Percentiles rank a stretch among this genome's conserved stretches.
Evolutionary conservation across 2,113 vertebrate species (phyloP).

Genomic region (Chinchilla lanigera): DNA sequence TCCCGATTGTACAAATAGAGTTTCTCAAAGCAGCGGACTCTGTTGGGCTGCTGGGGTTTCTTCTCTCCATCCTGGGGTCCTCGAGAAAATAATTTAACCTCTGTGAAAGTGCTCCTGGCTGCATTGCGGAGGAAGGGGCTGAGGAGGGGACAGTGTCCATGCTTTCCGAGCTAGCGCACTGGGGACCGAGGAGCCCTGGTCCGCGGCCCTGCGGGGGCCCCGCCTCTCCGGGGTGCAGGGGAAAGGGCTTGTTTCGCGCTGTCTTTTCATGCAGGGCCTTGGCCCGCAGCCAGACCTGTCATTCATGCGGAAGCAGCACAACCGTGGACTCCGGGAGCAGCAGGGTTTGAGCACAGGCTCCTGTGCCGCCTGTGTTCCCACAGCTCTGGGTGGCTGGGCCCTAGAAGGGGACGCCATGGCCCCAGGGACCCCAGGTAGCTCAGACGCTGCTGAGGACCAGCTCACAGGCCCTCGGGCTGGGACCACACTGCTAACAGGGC

Average conservation of each 20-base stretch:
- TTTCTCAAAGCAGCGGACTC: conserved; percentile 68
- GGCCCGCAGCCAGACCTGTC: neutral
- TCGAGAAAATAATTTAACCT: conserved; percentile 77
- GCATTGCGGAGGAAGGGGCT: neutral
- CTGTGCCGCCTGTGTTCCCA: neutral
- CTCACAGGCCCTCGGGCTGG: neutral
- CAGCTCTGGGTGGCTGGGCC: neutral
- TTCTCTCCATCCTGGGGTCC: conserved; percentile 52
- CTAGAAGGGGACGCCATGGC: neutral
- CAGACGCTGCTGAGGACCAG: neutral
- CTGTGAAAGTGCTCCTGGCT: conserved; percentile 80
- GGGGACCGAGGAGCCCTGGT: neutral
- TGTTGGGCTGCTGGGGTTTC: conserved; percentile 59
- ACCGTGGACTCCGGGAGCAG: neutral
- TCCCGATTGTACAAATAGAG: conserved; percentile 74
- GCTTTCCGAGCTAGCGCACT: neutral
- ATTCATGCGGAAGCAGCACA: neutral
- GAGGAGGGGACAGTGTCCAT: neutral
- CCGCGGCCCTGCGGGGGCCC: neutral
- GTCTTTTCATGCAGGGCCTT: conserved; percentile 22
- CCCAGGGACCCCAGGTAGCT: neutral
- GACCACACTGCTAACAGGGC: neutral
- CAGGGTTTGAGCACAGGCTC: neutral
- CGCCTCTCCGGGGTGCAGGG: neutral
- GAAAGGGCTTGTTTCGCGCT: neutral